A percentile compares a stretch with the other conserved stretches of the same genome.
These are phyloP conservation scores for Gonocerus acuteangulatus DNA, from an alignment of 2,888 invertebrate genomes.

Conservation along the genomic window DNA sequence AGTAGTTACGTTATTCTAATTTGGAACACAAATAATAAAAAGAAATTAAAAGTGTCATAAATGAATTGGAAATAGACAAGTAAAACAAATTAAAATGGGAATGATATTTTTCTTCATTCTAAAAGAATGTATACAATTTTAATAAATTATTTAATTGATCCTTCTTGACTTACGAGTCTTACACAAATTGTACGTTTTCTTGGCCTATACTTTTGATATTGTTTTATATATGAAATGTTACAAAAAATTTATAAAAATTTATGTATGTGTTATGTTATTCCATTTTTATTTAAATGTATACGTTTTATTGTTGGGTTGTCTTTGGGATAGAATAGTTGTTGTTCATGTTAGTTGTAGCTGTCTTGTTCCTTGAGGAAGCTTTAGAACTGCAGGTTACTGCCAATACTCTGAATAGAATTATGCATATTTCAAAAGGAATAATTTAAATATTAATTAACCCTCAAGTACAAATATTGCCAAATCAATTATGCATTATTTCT, in stretches of 20 bases:
- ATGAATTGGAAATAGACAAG: too few species aligned
- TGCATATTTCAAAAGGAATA: slow-evolving; percentile 21
- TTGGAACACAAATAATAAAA: too few species aligned
- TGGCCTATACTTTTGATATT: background rate
- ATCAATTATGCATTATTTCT: slow-evolving; percentile 22
- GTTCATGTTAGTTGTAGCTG: slow-evolving; percentile 10
- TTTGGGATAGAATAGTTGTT: slow-evolving; percentile 21
- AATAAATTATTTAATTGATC: too few species aligned
- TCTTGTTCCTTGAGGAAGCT: slow-evolving; percentile 26
- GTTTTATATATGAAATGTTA: background rate
- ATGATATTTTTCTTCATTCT: too few species aligned
- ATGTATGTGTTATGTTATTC: slow-evolving; percentile 20
- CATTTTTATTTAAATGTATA: slow-evolving; percentile 17
- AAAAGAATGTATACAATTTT: too few species aligned
- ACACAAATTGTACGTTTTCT: background rate
- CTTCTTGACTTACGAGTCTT: too few species aligned
- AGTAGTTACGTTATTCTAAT: background rate
- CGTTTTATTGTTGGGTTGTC: slow-evolving; percentile 24
- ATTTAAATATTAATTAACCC: slow-evolving; percentile 24
- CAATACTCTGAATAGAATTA: slow-evolving; percentile 23
- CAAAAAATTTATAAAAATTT: slow-evolving; percentile 2
- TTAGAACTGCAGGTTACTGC: slow-evolving; percentile 21
- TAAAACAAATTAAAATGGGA: too few species aligned
- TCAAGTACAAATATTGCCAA: slow-evolving; percentile 28
- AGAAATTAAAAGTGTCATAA: too few species aligned